Conservation (phyloP, 2,113 vertebrate genomes). For the Corythornis madagascariensis region DNA sequence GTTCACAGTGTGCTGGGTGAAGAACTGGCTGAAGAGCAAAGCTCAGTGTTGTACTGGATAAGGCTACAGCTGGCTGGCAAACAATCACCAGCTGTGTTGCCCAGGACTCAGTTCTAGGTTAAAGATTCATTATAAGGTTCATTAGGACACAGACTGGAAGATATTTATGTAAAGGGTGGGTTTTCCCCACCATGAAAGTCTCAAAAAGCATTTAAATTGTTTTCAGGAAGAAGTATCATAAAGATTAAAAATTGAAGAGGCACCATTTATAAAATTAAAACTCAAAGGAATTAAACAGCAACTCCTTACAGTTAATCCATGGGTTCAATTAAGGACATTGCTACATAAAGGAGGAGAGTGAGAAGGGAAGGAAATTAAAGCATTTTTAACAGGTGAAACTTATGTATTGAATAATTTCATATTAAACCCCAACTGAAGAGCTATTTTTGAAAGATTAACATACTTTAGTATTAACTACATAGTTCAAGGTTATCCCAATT, state of each 20-base stretch:
- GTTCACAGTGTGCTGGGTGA: background rate
- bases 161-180: background rate
- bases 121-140: background rate
- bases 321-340: background rate
- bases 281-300: background rate
- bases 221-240: background rate
- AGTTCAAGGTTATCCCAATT: background rate
- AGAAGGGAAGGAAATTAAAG: background rate
- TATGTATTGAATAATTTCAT: background rate
- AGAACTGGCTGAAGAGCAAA: background rate
- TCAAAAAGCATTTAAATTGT: background rate
- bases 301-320: background rate
- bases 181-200: background rate
- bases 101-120: background rate
- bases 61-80: background rate
- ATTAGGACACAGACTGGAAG: background rate
- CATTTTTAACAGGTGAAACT: background rate
- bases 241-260: background rate
- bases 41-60: background rate
- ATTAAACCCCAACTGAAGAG: background rate
- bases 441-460: background rate
- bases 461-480: background rate
- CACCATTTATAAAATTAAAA: slow-evolving; percentile 11
- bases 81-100: accelerated
- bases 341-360: background rate